Evolutionary conservation across 2,888 invertebrate species (phyloP).

Genomic region (Furcula furcula): DNA sequence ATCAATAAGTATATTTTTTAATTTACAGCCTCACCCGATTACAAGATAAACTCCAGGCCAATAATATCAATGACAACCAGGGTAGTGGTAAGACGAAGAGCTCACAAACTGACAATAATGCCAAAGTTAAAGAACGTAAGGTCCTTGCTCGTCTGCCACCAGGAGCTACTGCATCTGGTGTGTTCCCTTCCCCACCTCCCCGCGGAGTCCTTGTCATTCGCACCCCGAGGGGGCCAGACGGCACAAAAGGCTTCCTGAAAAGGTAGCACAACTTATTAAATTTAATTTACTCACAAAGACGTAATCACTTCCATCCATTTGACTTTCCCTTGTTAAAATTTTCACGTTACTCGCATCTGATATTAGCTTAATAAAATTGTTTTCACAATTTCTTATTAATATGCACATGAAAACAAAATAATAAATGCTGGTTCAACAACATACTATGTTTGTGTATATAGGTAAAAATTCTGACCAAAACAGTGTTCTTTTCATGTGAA

Average conservation of each 20-base stretch:
- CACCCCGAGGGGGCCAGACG: constrained; percentile 90
- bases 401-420: not conserved
- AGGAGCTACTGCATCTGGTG: constrained; percentile 54
- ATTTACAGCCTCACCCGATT: constrained; percentile 65
- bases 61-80: constrained; percentile 63
- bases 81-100: constrained; percentile 53
- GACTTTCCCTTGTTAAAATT: constrained; percentile 26
- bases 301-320: constrained; percentile 50
- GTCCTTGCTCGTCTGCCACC: constrained; percentile 64
- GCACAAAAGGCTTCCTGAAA: constrained; percentile 79
- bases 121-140: constrained; percentile 68
- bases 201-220: constrained; percentile 83
- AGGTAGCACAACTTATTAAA: constrained; percentile 61
- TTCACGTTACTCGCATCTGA: constrained; percentile 6
- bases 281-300: constrained; percentile 31
- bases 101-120: constrained; percentile 50
- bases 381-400: constrained; percentile 32
- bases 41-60: constrained; percentile 73
- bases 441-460: too few species aligned
- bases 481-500: too few species aligned
- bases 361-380: constrained; percentile 20
- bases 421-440: too few species aligned
- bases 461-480: too few species aligned
- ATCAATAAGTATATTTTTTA: too few species aligned
- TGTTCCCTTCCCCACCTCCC: constrained; percentile 70